Conservation (phyloP, 2,797 vertebrate genomes). For the Myotis myotis region DNA sequence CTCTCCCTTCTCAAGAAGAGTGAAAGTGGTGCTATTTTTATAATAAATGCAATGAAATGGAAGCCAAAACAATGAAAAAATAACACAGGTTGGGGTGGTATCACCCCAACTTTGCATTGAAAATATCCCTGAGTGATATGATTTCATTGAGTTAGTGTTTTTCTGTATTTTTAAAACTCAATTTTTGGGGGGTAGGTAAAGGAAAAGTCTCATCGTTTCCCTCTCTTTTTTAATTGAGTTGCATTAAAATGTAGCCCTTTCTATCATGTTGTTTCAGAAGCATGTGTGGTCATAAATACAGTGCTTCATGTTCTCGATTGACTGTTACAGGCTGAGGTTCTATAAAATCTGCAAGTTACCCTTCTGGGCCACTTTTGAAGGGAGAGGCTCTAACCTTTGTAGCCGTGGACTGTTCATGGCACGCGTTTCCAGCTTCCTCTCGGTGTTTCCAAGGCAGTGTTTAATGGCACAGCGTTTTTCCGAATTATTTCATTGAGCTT, state of each 20-base stretch:
- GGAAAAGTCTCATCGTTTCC: background rate
- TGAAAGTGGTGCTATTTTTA: background rate
- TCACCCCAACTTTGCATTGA: background rate
- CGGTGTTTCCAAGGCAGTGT: background rate
- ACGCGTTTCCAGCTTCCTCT: background rate
- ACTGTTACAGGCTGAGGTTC: background rate
- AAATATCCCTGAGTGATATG: background rate
- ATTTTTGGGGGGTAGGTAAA: background rate
- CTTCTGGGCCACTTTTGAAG: background rate
- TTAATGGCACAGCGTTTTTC: background rate
- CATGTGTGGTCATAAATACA: background rate
- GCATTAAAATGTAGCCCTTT: background rate
- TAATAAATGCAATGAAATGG: background rate
- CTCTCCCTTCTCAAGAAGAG: background rate
- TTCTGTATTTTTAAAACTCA: background rate
- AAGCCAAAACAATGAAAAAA: background rate
- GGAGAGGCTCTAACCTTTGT: background rate
- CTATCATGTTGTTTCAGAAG: background rate
- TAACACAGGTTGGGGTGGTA: background rate
- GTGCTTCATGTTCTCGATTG: rapidly evolving
- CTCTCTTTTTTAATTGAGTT: background rate
- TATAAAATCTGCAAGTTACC: background rate
- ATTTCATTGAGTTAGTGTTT: slow-evolving; percentile 14
- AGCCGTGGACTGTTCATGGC: background rate
- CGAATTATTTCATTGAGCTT: slow-evolving; percentile 16